Evolutionary conservation across 2,888 invertebrate genomes (phyloP).

Genomic region (Omphaloscelis lunosa): DNA sequence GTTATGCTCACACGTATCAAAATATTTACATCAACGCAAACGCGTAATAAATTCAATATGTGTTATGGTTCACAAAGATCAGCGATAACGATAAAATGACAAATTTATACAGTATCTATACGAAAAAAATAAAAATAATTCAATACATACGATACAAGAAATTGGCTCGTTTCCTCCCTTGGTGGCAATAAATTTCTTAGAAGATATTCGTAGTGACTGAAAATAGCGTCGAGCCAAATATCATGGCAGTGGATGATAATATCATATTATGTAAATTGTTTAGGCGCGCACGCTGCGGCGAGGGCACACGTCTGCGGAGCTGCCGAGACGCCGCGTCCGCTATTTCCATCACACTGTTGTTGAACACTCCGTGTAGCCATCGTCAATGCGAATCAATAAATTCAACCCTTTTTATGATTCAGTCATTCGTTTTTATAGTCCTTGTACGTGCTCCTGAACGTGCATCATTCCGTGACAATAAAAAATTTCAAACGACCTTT

Average conservation of each 20-base stretch:
- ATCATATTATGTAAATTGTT: constrained; percentile 86
- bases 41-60: constrained; percentile 48
- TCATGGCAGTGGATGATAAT: constrained; percentile 80
- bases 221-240: constrained; percentile 77
- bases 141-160: constrained; percentile 76
- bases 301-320: not conserved
- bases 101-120: constrained; percentile 63
- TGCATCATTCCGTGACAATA: constrained; percentile 86
- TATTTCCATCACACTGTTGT: constrained; percentile 61
- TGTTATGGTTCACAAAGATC: constrained; percentile 56
- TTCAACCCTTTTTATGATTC: constrained; percentile 89
- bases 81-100: constrained; percentile 62
- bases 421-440: constrained; percentile 87
- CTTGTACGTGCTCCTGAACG: constrained; percentile 84
- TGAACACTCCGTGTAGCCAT: constrained; percentile 74
- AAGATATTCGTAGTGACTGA: constrained; percentile 73
- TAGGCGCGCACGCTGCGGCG: constrained; percentile 61
- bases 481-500: constrained; percentile 84
- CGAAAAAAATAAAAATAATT: constrained; percentile 73
- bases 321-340: constrained; percentile 27
- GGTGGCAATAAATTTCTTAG: constrained; percentile 76
- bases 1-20: constrained; percentile 22
- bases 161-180: constrained; percentile 76
- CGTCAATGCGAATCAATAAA: constrained; percentile 89
- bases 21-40: constrained; percentile 47